Percentiles rank a stretch among this genome's conserved stretches.
These are phyloP conservation scores for Corythornis cristatus DNA, from an alignment of 2,113 vertebrate genomes.

Conservation along the genomic window DNA sequence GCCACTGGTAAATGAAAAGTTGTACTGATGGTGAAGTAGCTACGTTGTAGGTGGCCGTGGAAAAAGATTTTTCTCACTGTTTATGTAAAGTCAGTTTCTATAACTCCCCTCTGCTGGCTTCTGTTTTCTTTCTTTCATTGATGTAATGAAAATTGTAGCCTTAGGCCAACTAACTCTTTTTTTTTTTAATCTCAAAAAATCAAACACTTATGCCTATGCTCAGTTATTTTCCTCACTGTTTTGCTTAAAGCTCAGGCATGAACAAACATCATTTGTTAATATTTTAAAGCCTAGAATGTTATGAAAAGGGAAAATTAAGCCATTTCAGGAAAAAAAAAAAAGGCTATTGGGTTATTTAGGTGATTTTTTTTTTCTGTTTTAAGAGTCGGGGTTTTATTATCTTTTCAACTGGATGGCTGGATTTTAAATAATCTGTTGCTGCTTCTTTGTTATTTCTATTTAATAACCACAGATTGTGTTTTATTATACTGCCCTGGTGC, in stretches of 20 bases:
- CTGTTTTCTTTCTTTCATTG: slow-evolving; percentile 77
- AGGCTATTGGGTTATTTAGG: background rate
- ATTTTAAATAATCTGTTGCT: slow-evolving; percentile 58
- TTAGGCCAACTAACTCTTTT: slow-evolving; percentile 62
- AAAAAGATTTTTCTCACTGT: slow-evolving; percentile 66
- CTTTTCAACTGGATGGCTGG: slow-evolving; percentile 35
- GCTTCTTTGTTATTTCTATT: slow-evolving; percentile 56
- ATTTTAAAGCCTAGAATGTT: slow-evolving; percentile 44
- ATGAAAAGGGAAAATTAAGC: slow-evolving; percentile 15
- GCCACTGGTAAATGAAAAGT: slow-evolving; percentile 31
- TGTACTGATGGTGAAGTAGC: slow-evolving; percentile 61
- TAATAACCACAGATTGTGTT: slow-evolving; percentile 42
- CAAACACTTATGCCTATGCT: slow-evolving; percentile 53
- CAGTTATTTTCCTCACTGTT: slow-evolving; percentile 47
- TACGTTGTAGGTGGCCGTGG: slow-evolving; percentile 74
- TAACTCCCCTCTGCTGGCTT: slow-evolving; percentile 70
- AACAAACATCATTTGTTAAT: slow-evolving; percentile 33
- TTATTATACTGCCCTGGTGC: slow-evolving; percentile 18
- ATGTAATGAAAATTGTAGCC: slow-evolving; percentile 71
- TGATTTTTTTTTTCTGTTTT: background rate
- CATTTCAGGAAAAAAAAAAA: background rate
- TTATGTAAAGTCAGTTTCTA: slow-evolving; percentile 78
- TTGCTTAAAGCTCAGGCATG: slow-evolving; percentile 62
- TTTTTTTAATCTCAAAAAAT: slow-evolving; percentile 59
- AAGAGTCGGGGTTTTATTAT: slow-evolving; percentile 28